phyloP scores from a whole-genome alignment of 2,888 invertebrate species.

The Diadegma fenestrale region DNA sequence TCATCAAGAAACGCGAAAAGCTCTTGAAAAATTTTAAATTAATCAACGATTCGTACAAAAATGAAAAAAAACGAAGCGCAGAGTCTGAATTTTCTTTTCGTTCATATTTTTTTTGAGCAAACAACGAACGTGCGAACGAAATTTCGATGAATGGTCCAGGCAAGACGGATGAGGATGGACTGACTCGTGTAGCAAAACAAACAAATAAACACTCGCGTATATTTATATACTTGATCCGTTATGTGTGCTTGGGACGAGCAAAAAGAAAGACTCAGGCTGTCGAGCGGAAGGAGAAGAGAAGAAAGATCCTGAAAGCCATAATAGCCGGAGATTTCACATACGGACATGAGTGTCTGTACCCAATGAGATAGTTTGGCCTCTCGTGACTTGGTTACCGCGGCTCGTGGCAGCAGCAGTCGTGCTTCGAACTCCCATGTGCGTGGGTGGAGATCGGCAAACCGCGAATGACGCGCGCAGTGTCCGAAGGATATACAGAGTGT shows the following conservation, averaged over 20 bases:
- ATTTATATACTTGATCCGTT: constrained; percentile 19
- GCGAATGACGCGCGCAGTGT: constrained; percentile 70
- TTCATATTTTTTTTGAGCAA: not conserved
- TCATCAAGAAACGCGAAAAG: not conserved
- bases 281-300: constrained; percentile 25
- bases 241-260: constrained; percentile 22
- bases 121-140: not conserved
- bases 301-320: constrained; percentile 54
- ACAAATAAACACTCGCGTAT: constrained; percentile 18
- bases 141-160: not conserved
- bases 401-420: constrained; percentile 56
- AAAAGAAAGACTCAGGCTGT: constrained; percentile 19
- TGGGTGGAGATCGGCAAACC: constrained; percentile 74
- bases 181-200: constrained; percentile 11
- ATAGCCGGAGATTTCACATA: constrained; percentile 40
- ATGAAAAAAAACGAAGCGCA: not conserved
- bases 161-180: not conserved
- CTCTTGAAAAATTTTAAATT: not conserved
- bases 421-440: constrained; percentile 66
- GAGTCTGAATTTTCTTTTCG: not conserved
- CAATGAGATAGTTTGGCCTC: constrained; percentile 58
- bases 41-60: not conserved
- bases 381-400: constrained; percentile 62
- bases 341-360: not conserved
- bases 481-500: constrained; percentile 50